Evolutionary conservation across 1,140 invertebrate genomes (phyloP), one percentile per base, ranked within the genome.

Genomic region (Drosophila malerkotliana): DNA sequence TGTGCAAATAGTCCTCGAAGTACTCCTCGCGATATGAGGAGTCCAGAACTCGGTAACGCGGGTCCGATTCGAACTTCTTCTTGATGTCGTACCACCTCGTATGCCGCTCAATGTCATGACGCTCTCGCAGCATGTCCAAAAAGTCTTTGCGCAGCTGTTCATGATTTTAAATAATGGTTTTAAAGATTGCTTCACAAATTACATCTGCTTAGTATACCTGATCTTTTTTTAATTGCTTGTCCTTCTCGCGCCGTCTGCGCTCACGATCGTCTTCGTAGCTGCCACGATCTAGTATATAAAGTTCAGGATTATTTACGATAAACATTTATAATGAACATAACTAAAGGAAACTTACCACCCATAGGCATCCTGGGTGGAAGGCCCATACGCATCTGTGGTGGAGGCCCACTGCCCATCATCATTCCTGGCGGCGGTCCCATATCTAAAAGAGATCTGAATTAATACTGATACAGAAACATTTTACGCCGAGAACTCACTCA

Each of bases 81-180:
- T 99, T 99, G 7, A 97, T 95, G 62, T 99, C 98, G 34, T 95
- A 94, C 98, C 98, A 99, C 30, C 97, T 95, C 4, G 97, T 95
- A 92, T 98, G 96, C 18, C 97, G 95, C 90, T 98, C 97, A 45
- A 97, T 95, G 44, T 95, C 94, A 79, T 95, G 94, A 10, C 79
- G 72, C 48, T 89, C 77, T 6, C 85, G 64, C 59, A 99, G 94
- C 91, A 99, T 94, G 51, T 95, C 94, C 81, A 98, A 93, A 94
- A 99, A 99, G 90, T 99, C 97, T 91, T 95, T 95, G 93, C 97
- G 98, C 77, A 97, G 94, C 98, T 99, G 94, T 32, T 58, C 39
- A n/a, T 39, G 0, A 56, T 4, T 18, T 39, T 5, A 10, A 12
- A 28, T 1, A 0, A 14, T 9, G 0, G 41, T 44, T 21, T 18